These are phyloP conservation scores for Turritopsis dohrnii DNA, from an alignment of 30 jellyfish, hydroid and myxozoan genomes.

Conservation along the genomic window DNA sequence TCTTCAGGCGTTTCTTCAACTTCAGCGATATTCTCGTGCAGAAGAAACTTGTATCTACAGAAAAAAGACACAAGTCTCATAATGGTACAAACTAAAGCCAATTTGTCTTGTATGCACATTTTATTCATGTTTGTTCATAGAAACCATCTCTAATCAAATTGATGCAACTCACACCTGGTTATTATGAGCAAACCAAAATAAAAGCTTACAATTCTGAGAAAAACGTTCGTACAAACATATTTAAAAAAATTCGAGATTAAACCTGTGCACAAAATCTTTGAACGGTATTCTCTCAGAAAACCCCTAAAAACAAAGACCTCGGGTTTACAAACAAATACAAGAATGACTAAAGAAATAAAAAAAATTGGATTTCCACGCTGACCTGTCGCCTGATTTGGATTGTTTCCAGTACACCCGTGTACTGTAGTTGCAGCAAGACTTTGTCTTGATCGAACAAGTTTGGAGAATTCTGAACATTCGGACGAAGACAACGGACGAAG, in stretches of 20 bases:
- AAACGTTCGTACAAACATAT: neutral
- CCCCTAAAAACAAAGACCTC: constrained; percentile 47
- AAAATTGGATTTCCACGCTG: neutral
- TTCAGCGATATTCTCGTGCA: constrained; percentile 29
- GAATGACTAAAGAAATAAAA: neutral
- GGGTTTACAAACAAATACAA: neutral
- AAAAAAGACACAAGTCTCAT: neutral
- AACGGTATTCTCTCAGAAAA: constrained; percentile 77
- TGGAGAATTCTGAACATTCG: constrained; percentile 69
- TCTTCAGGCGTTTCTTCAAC: constrained; percentile 49
- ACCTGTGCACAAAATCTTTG: constrained; percentile 76
- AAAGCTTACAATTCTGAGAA: too few species aligned
- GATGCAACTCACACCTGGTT: too few species aligned
- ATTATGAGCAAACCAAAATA: too few species aligned
- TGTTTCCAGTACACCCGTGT: constrained; percentile 98
- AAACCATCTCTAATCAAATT: neutral
- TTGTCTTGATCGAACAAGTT: constrained; percentile 52
- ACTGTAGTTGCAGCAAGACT: constrained; percentile 76
- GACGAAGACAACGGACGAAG: constrained; percentile 95
- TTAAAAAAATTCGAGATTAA: neutral
- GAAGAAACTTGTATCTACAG: constrained; percentile 58
- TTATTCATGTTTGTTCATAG: neutral
- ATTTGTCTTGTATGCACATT: too few species aligned
- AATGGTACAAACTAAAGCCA: too few species aligned
- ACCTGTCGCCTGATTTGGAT: constrained; percentile 80